Base-by-base conservation (phyloP, 2,888 invertebrate genomes). In the Polyploca ridens region DNA sequence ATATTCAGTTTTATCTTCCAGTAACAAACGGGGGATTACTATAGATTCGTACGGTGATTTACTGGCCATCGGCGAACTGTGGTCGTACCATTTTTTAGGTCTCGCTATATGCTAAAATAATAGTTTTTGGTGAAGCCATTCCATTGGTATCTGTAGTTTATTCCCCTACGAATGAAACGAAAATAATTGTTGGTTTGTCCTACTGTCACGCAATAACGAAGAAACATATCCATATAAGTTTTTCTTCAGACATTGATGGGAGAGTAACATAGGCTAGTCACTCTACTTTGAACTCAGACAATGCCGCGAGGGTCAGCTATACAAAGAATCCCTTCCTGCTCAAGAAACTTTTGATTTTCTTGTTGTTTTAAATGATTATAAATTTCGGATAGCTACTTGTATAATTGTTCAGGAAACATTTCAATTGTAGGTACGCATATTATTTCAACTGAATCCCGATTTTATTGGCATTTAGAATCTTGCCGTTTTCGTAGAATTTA, bases 1-100 rank as follows among this genome's bases (percentile, higher is more conserved):
- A 84, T 83, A 84, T 86, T 79, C 82, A 82, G 82, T 84, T 86
- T 85, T 86, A 86, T 86, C 82, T 75, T 64, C 63, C 67, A 46
- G 69, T 78, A 72, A 80, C 80, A 75, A 80, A 81, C 76, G 77
- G 69, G 68, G 71, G 74, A 73, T 62, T 61, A 61, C 61, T 61
- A 61, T 61, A 61, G 61, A 61, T 61, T 61, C 41, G 14, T 14
- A 19, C 61, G 13, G 61, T 61, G 61, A 61, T 61, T 61, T 61
- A 61, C 38, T 61, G 61, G 16, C 61, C 41, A 19, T 27, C 5
- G 61, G 44, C 10, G 16, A 61, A 41, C 19, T 41, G 61, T 27
- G 19, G 4, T 2, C 60, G 59, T 35, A 13, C 41, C 19, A 14
- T 13, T 60, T 60, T 60, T 11, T 13, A 11, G 14, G 16, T 16